Evolutionary conservation across 2,888 invertebrate species (phyloP).

Genomic region (Meliscaeva auricollis): DNA sequence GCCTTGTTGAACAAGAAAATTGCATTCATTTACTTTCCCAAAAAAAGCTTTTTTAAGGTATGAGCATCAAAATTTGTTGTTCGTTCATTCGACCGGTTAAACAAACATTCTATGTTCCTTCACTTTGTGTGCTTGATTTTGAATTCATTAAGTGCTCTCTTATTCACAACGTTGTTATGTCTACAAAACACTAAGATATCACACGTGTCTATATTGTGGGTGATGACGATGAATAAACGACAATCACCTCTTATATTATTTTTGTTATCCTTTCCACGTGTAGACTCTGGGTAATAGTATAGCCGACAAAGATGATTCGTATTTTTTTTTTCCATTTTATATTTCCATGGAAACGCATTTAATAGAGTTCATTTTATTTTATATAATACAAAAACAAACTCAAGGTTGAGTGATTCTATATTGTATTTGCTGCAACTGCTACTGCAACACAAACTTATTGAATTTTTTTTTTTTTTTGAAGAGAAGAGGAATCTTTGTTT

Average conservation of each 20-base stretch:
- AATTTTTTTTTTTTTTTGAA: no score
- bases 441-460: constrained; percentile 15
- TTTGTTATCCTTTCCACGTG: neutral
- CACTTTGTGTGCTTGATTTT: constrained; percentile 11
- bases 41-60: no score
- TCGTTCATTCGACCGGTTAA: no score
- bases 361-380: neutral
- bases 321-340: neutral
- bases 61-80: no score
- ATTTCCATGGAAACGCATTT: constrained; percentile 28
- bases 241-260: neutral
- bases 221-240: neutral
- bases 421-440: constrained; percentile 16
- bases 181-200: neutral
- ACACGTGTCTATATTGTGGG: constrained; percentile 12
- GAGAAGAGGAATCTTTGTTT: constrained; percentile 10
- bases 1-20: no score
- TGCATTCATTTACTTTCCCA: no score
- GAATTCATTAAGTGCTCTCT: constrained; percentile 29
- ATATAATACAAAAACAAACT: neutral
- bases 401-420: neutral
- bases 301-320: neutral
- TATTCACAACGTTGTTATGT: constrained; percentile 6
- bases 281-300: neutral
- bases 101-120: neutral